Conservation (phyloP, 2,113 vertebrate species). For the Malurus cyaneus region DNA sequence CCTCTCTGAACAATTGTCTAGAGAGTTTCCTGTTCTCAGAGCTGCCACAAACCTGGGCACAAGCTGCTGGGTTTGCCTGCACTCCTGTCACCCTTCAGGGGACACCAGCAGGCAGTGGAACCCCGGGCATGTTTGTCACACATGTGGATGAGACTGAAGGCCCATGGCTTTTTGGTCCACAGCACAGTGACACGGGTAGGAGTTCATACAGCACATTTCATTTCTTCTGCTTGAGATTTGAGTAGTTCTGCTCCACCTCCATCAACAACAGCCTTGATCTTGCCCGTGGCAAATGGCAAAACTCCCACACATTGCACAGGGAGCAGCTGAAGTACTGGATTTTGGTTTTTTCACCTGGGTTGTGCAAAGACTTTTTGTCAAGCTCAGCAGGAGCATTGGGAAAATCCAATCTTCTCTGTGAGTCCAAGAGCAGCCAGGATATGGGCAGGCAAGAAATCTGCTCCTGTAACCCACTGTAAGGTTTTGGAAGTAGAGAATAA, state of each 20-base stretch:
- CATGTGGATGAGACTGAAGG: not conserved
- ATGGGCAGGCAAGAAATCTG: not conserved
- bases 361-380: not conserved
- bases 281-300: not conserved
- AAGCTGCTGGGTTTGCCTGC: not conserved
- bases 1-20: conserved; percentile 21
- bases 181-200: not conserved
- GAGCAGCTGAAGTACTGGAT: not conserved
- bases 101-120: not conserved
- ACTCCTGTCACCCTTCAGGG: not conserved
- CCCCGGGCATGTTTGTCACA: not conserved
- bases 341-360: not conserved
- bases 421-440: not conserved
- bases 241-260: not conserved
- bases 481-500: not conserved
- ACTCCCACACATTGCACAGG: not conserved
- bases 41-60: not conserved
- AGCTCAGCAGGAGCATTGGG: not conserved
- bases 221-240: not conserved
- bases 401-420: not conserved
- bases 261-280: not conserved
- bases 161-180: accelerated
- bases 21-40: conserved; percentile 50
- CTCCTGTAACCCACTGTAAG: not conserved
- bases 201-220: not conserved